A percentile compares a stretch with the other conserved stretches of the same genome.
Evolutionary conservation across 2,888 invertebrate species (phyloP).

Genomic region (Lasioglossum oenotherae): DNA sequence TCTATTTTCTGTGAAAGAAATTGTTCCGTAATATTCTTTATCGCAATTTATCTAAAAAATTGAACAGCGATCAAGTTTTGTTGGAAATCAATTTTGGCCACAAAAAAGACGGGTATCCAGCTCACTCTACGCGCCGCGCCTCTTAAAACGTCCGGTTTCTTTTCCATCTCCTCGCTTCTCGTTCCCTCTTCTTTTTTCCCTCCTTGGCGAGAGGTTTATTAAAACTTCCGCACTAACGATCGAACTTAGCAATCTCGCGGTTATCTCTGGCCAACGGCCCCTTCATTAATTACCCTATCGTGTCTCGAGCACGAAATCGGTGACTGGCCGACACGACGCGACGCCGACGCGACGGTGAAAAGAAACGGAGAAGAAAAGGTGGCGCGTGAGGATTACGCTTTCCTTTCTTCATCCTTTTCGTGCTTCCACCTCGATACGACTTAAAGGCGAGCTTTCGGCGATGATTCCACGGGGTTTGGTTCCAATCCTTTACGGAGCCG

Average conservation of each 20-base stretch:
- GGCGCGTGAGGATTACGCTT: constrained; percentile 29
- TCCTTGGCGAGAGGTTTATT: constrained; percentile 56
- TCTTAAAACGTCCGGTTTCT: background rate
- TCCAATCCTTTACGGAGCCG: background rate
- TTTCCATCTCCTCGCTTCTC: background rate
- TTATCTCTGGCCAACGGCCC: constrained; percentile 56
- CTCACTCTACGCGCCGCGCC: background rate
- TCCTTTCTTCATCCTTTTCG: background rate
- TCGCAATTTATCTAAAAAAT: too few species aligned
- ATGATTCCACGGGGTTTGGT: background rate
- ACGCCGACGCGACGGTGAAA: background rate
- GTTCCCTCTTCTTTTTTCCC: background rate
- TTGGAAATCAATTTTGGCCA: background rate
- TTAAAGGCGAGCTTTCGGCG: background rate
- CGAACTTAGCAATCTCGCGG: constrained; percentile 63
- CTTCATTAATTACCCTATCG: constrained; percentile 63
- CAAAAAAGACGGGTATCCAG: background rate
- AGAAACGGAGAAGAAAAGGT: background rate
- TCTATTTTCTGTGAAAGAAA: too few species aligned
- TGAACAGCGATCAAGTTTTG: too few species aligned
- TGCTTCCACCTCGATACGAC: background rate
- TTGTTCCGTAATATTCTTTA: too few species aligned
- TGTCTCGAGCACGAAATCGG: constrained; percentile 38
- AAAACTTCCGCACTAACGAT: constrained; percentile 69
- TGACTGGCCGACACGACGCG: background rate